Base-by-base conservation (phyloP, 2,113 vertebrate genomes). In the Machaerirhynchus nigripectus region DNA sequence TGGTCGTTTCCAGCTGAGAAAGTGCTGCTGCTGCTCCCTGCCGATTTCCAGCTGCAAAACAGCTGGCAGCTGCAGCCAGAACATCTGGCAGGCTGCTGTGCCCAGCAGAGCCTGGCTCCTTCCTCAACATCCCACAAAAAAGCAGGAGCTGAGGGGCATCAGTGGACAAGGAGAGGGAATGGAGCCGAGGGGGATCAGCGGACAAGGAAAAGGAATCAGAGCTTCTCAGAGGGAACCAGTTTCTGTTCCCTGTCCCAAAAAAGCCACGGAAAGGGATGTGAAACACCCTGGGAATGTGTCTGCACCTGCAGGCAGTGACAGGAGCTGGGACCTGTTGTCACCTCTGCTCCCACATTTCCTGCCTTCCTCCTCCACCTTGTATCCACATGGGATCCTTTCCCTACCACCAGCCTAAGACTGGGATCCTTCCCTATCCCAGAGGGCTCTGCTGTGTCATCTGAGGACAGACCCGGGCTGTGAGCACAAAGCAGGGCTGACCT, bases 251-350 rank as follows among this genome's bases (percentile, higher is more conserved):
- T 49, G 68, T 11, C 61, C 74, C 52, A 55, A 63, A 83, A 84
- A 78, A 87, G 50, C 64, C 86, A 35, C 7, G 35, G 83, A 87
- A 71, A 39, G 23, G 17, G 77, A 69, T 84, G 61, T 44, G 64
- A 94, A 61, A 67, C 20, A 10, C 17, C 49, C 52, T 23, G 40
- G 63, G 7, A 84, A 44, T 1, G 1, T 3, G 33, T 26, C 35
- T 11, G 68, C 20, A 46, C 67, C 67, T 21, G 6, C 0, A 1
- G 53, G 18, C 44, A 57, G 21, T 0, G 0, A 31, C 1, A 2
- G 16, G 46, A 61, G 44, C 18, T 15, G 37, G 42, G 11, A 28
- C 61, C 35, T 10, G 3, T 24, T 53, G 56, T 50, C 37, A 35
- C 46, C 40, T 49, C 42, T 7, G 10, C 28, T 81, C 35, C 63